phyloP scores from a whole-genome alignment of 2,797 vertebrate genomes.

The Peromyscus eremicus region DNA sequence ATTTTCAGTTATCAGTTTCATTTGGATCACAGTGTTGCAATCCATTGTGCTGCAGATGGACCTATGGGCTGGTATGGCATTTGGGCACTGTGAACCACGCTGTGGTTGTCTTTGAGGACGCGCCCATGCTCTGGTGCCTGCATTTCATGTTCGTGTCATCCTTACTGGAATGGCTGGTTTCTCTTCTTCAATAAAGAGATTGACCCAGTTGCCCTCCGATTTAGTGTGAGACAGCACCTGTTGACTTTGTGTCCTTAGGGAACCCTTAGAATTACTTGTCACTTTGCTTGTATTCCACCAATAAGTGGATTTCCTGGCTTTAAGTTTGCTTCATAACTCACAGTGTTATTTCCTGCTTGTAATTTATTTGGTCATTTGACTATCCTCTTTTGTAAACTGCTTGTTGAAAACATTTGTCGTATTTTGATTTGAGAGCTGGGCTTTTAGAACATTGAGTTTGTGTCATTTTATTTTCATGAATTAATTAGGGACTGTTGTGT shows the following conservation, averaged over 20 bases:
- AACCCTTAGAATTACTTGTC: background rate
- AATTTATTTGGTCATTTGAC: background rate
- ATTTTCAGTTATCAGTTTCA: background rate
- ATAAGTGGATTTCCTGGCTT: conserved; percentile 41
- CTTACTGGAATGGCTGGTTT: background rate
- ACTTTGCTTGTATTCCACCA: conserved; percentile 17
- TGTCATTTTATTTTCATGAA: background rate
- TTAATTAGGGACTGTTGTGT: background rate
- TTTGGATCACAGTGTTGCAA: background rate
- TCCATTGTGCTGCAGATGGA: background rate
- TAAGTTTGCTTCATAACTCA: background rate
- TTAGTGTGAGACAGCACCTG: no score
- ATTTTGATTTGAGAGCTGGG: background rate
- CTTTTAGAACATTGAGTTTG: background rate
- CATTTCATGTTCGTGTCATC: background rate
- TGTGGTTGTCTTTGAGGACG: background rate
- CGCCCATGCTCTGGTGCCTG: background rate
- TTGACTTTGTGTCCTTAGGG: background rate
- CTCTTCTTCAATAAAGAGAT: background rate
- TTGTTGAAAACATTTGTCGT: background rate
- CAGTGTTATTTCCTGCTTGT: background rate
- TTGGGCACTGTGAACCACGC: background rate
- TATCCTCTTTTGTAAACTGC: background rate
- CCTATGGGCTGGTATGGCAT: background rate
- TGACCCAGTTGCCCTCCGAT: background rate